Conservation (phyloP, 2,888 invertebrate species). For the Colostygia pectinataria region DNA sequence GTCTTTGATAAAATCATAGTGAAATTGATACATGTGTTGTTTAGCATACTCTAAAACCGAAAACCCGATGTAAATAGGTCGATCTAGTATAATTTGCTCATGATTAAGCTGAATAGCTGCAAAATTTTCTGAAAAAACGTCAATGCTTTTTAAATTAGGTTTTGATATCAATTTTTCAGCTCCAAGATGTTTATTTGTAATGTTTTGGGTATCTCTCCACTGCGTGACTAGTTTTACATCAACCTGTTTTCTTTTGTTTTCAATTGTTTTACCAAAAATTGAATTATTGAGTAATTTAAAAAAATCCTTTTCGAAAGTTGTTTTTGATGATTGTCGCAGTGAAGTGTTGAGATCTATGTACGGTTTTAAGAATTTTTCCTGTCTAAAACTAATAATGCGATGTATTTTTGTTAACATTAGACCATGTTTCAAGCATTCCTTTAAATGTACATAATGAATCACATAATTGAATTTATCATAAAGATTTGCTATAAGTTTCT, state of each 20-base stretch:
- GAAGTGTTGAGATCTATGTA: constrained; percentile 10
- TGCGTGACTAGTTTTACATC: too few species aligned
- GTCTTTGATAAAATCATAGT: too few species aligned
- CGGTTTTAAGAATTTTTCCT: constrained; percentile 2
- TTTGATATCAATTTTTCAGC: too few species aligned
- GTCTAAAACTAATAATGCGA: constrained; percentile 3
- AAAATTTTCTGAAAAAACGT: too few species aligned
- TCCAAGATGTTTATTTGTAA: too few species aligned
- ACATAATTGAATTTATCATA: constrained; percentile 22
- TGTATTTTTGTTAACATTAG: constrained; percentile 2
- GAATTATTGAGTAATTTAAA: too few species aligned
- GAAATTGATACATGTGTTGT: too few species aligned
- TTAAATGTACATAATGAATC: constrained; percentile 19
- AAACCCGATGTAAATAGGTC: constrained; percentile 26
- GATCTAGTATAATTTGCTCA: too few species aligned
- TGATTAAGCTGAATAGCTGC: too few species aligned
- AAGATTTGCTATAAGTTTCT: constrained; percentile 15
- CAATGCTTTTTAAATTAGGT: too few species aligned
- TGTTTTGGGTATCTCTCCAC: constrained; percentile 12
- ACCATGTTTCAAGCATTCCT: constrained; percentile 14
- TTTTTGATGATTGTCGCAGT: background rate
- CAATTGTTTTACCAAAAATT: too few species aligned
- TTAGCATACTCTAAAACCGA: constrained; percentile 10
- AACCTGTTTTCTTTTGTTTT: too few species aligned
- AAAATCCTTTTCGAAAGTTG: constrained; percentile 12